Base-by-base conservation (phyloP, 2,797 vertebrate genomes). In the Coluber constrictor region DNA sequence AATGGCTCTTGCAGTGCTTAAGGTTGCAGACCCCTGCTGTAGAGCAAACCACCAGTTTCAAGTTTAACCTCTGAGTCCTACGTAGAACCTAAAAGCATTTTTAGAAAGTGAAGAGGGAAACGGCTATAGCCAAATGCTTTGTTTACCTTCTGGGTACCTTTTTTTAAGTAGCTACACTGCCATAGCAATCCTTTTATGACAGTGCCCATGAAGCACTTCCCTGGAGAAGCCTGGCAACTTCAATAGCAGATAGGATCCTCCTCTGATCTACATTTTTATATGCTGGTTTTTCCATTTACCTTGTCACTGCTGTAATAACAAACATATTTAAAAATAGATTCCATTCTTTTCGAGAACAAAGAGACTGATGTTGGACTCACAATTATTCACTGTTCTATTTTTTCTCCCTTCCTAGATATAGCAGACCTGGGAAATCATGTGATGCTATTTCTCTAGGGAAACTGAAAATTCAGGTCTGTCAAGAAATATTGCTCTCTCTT, bases 401-500 rank as follows among this genome's bases (percentile, higher is more conserved):
- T 59, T 18, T 6, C 27, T 10, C 32, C 61, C 37, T 47, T n/a
- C 47, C 54, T n/a, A 60, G 8, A 88, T 90, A 59, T 94, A 93
- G 93, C 94, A 96, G 95, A 94, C 91, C 91, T 95, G 92, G 92
- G 55, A 92, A 95, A 97, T 96, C 94, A 79, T 54, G 63, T 94
- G 96, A 95, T 90, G 91, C 95, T 94, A 95, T 94, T 97, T 96
- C 95, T 96, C 89, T 0, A 90, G 92, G 94, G 93, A 47, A 96
- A 95, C 94, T 94, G 95, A 0, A 94, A 97, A 96, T 96, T 94
- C 94, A 96, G 94, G 96, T 95, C 96, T 96, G 88, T 95, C 94
- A 97, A 95, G 96, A 96, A 96, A 96, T 95, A 96, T 95, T 95
- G 94, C 25, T 47, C 70, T 47, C 51, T 11, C 1, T 63, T 29